These are phyloP conservation scores for Laspeyria flexula DNA, from an alignment of 2,888 invertebrate species.

Conservation along the genomic window DNA sequence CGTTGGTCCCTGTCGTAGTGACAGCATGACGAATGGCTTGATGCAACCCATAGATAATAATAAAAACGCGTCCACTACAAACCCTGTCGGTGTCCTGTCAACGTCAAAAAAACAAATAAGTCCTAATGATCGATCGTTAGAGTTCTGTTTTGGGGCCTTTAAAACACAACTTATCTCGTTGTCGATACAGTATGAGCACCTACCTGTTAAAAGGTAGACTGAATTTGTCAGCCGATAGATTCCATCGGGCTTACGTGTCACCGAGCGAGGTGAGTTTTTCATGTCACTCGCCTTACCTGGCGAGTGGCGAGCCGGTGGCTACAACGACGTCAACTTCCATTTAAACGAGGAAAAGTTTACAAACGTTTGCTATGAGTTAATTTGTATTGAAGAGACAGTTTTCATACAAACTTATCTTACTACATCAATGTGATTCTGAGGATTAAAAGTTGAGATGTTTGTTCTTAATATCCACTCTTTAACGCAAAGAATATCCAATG, in stretches of 20 bases:
- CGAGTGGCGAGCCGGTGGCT: slow-evolving; percentile 22
- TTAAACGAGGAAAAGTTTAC: slow-evolving; percentile 37
- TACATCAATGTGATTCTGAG: background rate
- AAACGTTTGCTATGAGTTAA: slow-evolving; percentile 15
- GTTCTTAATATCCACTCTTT: too few species aligned
- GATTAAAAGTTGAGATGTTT: too few species aligned
- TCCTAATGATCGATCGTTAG: slow-evolving; percentile 83
- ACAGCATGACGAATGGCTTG: slow-evolving; percentile 84
- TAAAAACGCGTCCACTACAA: slow-evolving; percentile 59
- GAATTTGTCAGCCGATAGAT: slow-evolving; percentile 59
- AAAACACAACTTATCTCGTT: slow-evolving; percentile 75
- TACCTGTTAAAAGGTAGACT: slow-evolving; percentile 66
- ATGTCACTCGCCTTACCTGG: slow-evolving; percentile 43
- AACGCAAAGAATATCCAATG: too few species aligned
- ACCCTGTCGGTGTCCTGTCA: slow-evolving; percentile 75
- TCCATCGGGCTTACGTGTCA: slow-evolving; percentile 52
- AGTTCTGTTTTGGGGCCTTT: slow-evolving; percentile 76
- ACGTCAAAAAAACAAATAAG: slow-evolving; percentile 83
- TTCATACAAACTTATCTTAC: background rate
- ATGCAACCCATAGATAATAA: slow-evolving; percentile 75
- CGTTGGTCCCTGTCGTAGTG: slow-evolving; percentile 74
- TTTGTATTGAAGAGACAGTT: slow-evolving; percentile 24
- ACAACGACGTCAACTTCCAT: slow-evolving; percentile 31
- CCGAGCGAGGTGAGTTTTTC: slow-evolving; percentile 40
- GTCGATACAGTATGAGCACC: slow-evolving; percentile 53